Evolutionary conservation across 2,888 invertebrate species (phyloP).

Genomic region (Drosophila anceps): DNA sequence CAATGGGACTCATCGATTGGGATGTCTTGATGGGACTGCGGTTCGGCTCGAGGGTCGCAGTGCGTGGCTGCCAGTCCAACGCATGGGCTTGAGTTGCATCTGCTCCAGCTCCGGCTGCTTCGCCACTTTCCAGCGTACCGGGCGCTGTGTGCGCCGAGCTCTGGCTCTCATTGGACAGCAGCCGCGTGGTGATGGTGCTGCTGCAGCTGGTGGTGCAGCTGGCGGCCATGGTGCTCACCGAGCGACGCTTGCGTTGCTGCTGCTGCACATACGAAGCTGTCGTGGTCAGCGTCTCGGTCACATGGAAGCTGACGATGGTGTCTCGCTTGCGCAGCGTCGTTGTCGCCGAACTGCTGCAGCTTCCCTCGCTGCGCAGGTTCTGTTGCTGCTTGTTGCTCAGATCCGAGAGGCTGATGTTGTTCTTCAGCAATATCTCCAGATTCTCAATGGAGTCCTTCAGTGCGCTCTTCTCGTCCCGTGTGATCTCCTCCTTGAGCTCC

Average conservation of each 20-base stretch:
- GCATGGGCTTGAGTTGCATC: not conserved
- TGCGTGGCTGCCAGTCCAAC: conserved; percentile 74
- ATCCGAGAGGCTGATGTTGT: conserved; percentile 85
- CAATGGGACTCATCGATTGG: conserved; percentile 84
- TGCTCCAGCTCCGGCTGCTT: not conserved
- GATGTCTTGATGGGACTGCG: conserved; percentile 84
- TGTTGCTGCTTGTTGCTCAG: conserved; percentile 84
- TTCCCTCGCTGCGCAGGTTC: conserved; percentile 75
- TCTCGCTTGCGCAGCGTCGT: conserved; percentile 77
- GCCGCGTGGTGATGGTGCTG: conserved; percentile 43
- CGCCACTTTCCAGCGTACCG: conserved; percentile 50
- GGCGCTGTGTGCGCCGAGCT: conserved; percentile 65
- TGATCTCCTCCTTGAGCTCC: conserved; percentile 82
- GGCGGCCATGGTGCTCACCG: conserved; percentile 63
- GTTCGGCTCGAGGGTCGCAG: conserved; percentile 74
- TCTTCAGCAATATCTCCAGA: conserved; percentile 84
- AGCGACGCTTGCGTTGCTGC: conserved; percentile 66
- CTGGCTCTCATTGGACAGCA: conserved; percentile 66
- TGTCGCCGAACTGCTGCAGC: conserved; percentile 64
- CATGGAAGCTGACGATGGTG: conserved; percentile 77
- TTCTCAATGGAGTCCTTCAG: conserved; percentile 85
- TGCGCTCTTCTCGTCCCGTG: conserved; percentile 72
- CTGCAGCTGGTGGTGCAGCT: conserved; percentile 49
- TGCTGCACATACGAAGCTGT: conserved; percentile 38
- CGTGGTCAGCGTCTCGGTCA: conserved; percentile 71